phyloP scores from a whole-genome alignment of 1,140 invertebrate genomes.

The Galendromus occidentalis region DNA sequence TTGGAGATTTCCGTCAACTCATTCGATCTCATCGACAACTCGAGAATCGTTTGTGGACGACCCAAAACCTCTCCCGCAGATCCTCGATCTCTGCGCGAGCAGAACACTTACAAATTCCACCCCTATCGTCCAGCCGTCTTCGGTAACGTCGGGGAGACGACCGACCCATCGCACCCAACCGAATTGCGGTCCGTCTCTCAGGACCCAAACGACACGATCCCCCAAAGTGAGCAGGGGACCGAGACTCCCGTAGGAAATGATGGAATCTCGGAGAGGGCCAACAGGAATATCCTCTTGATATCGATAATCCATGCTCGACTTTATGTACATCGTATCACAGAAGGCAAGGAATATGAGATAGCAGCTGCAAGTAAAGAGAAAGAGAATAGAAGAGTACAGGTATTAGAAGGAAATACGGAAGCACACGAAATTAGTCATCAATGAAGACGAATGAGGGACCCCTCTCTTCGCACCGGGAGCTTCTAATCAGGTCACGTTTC shows the following conservation, averaged over 20 bases:
- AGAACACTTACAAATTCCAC: slow-evolving; percentile 36
- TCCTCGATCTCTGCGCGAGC: not conserved
- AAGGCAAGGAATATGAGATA: not conserved
- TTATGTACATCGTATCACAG: not conserved
- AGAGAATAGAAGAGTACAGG: not conserved
- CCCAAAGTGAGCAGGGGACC: slow-evolving; percentile 28
- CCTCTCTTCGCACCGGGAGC: no score
- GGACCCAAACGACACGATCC: slow-evolving; percentile 36
- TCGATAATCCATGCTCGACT: not conserved
- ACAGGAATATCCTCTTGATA: not conserved
- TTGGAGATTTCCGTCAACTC: slow-evolving; percentile 27
- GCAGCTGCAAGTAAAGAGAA: not conserved
- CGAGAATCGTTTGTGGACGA: slow-evolving; percentile 46
- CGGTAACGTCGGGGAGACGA: slow-evolving; percentile 30
- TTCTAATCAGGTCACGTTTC: no score
- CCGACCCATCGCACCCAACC: slow-evolving; percentile 37
- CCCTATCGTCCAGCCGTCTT: slow-evolving; percentile 33
- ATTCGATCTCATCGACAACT: slow-evolving; percentile 45
- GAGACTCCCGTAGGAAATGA: not conserved
- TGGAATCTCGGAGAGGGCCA: not conserved
- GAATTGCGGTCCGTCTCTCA: slow-evolving; percentile 31
- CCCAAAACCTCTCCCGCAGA: not conserved
- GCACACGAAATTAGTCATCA: no score
- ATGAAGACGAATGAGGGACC: no score
- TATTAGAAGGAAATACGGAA: not conserved